Percentiles rank a stretch among this genome's conserved stretches.
Conservation (phyloP, 1,140 invertebrate genomes). For the Drosophila baimaii region DNA sequence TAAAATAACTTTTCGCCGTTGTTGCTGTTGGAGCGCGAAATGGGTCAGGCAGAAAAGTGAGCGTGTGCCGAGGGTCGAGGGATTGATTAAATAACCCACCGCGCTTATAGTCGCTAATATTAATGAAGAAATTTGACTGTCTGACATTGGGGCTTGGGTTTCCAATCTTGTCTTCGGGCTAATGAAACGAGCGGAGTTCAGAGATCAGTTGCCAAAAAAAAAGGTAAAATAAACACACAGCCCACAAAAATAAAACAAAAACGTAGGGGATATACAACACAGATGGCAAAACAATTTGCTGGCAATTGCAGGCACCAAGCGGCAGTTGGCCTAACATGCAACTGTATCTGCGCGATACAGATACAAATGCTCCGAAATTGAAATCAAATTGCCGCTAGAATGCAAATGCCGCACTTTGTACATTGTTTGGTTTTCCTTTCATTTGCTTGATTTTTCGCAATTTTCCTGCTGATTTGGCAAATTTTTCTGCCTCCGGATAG, state of each 20-base stretch:
- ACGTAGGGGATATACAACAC: conserved; percentile 9
- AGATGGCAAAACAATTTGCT: conserved; percentile 53
- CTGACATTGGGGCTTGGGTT: conserved; percentile 15
- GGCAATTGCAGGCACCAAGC: conserved; percentile 29
- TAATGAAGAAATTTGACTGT: conserved; percentile 61
- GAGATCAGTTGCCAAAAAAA: conserved; percentile 18
- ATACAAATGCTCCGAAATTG: conserved; percentile 54
- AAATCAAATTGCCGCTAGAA: conserved; percentile 72
- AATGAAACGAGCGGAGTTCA: conserved; percentile 45
- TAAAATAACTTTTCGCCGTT: conserved; percentile 59
- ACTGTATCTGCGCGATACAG: conserved; percentile 43
- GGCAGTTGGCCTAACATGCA: conserved; percentile 56
- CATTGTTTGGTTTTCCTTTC: conserved; percentile 52
- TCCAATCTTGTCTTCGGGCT: conserved; percentile 27
- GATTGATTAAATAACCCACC: conserved; percentile 62
- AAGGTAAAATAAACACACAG: conserved; percentile 16
- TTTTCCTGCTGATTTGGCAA: conserved; percentile 70
- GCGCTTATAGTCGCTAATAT: conserved; percentile 39
- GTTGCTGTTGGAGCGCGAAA: conserved; percentile 53
- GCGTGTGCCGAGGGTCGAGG: conserved; percentile 40
- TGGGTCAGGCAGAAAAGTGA: conserved; percentile 71
- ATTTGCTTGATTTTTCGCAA: conserved; percentile 39
- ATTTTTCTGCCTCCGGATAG: conserved; percentile 32
- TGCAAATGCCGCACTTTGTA: conserved; percentile 54
- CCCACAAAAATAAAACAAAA: background rate